These are phyloP conservation scores for Sebastes glaucus DNA, from an alignment of 2,797 vertebrate species.

Conservation along the genomic window DNA sequence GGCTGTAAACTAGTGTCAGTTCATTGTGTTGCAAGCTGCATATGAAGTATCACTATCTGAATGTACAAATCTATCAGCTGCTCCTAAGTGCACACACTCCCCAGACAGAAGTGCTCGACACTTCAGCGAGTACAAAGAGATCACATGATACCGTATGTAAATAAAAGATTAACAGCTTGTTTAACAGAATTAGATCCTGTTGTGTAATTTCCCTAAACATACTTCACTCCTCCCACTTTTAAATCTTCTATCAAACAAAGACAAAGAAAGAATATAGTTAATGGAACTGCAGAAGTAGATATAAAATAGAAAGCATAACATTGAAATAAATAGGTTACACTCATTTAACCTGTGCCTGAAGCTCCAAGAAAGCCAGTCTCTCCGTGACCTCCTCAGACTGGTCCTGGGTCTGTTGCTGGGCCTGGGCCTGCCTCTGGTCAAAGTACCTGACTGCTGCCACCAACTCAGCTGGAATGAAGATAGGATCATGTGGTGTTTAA, in stretches of 20 bases:
- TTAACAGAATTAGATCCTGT: slow-evolving; percentile 32
- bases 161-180: slow-evolving; percentile 3
- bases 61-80: background rate
- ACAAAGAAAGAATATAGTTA: background rate
- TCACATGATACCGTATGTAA: slow-evolving; percentile 16
- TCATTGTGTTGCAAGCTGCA: background rate
- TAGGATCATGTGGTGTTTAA: background rate
- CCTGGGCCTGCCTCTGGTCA: slow-evolving; percentile 74
- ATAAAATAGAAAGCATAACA: background rate
- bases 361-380: slow-evolving; percentile 79
- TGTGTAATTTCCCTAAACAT: slow-evolving; percentile 11
- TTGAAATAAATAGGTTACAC: background rate
- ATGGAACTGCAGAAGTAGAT: background rate
- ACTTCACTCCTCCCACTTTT: background rate
- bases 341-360: slow-evolving; percentile 82
- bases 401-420: slow-evolving; percentile 54
- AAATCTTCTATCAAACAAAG: background rate
- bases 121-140: background rate
- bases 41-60: background rate
- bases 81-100: background rate
- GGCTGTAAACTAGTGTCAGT: background rate
- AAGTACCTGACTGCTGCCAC: slow-evolving; percentile 79
- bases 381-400: slow-evolving; percentile 72
- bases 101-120: background rate
- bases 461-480: slow-evolving; percentile 74